These are phyloP conservation scores for Patagioenas fasciata DNA, from an alignment of 2,113 vertebrate genomes.

Conservation along the genomic window DNA sequence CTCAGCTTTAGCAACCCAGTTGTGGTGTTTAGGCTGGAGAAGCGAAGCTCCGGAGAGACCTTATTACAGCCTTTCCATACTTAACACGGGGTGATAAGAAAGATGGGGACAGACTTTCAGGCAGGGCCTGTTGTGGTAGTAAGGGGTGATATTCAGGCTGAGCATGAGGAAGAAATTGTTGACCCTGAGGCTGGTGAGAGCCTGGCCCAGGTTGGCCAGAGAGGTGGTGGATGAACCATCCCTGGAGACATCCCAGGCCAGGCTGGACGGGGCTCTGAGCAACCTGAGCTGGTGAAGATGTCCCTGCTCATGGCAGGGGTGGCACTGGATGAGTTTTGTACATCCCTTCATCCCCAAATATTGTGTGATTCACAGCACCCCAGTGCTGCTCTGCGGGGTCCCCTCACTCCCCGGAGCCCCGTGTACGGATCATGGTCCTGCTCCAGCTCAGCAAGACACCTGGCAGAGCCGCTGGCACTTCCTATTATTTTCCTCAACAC, in stretches of 20 bases:
- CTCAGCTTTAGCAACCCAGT: not conserved
- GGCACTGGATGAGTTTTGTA: accelerated
- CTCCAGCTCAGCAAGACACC: not conserved
- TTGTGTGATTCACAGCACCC: not conserved
- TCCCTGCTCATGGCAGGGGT: not conserved
- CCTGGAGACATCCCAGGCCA: not conserved
- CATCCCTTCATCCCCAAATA: not conserved
- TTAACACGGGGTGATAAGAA: not conserved
- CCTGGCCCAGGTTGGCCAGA: not conserved
- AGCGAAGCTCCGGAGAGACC: not conserved
- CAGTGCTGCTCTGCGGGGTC: not conserved
- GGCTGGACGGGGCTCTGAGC: accelerated
- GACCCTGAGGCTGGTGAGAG: accelerated
- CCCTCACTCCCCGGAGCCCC: not conserved
- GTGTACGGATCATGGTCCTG: accelerated
- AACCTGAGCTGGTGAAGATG: accelerated
- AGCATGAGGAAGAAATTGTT: not conserved
- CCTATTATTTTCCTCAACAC: not conserved
- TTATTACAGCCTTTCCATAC: accelerated
- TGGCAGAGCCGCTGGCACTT: not conserved
- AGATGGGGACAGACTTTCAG: not conserved
- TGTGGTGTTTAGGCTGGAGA: not conserved
- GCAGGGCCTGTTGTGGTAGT: accelerated
- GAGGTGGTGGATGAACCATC: not conserved
- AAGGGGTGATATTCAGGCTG: not conserved